Percentiles rank a stretch among this genome's conserved stretches.
These are phyloP conservation scores for Chrysomela aeneicollis DNA, from an alignment of 2,888 invertebrate genomes.

Conservation along the genomic window DNA sequence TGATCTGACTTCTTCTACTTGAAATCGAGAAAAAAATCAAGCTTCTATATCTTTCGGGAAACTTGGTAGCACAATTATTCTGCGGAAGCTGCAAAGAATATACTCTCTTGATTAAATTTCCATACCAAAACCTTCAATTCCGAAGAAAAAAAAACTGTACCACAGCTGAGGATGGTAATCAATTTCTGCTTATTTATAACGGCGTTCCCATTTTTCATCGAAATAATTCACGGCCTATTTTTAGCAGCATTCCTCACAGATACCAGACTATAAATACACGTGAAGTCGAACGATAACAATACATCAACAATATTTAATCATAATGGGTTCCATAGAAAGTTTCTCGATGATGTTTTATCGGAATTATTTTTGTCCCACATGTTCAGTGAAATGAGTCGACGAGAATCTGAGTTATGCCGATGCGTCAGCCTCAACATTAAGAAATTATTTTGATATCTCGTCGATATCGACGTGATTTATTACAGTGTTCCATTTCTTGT, in stretches of 20 bases:
- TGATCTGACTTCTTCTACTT: too few relatives aligned
- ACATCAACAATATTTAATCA: slow-evolving; percentile 4
- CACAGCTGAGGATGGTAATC: too few relatives aligned
- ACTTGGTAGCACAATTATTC: too few relatives aligned
- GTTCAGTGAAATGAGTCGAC: background rate
- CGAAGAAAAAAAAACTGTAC: too few relatives aligned
- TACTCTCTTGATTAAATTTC: too few relatives aligned
- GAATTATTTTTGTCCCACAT: slow-evolving; percentile 1
- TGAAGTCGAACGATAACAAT: background rate
- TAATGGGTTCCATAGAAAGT: slow-evolving; percentile 2
- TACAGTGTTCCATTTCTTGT: background rate
- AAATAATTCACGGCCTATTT: background rate
- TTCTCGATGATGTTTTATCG: background rate
- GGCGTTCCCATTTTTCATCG: background rate
- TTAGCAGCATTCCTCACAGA: slow-evolving; percentile 1
- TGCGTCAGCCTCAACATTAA: background rate
- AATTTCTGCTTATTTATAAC: too few relatives aligned
- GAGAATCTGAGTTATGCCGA: background rate
- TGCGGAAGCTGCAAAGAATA: too few relatives aligned
- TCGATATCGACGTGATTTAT: background rate
- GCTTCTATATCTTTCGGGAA: too few relatives aligned
- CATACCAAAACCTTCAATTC: too few relatives aligned
- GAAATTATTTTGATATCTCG: slow-evolving; percentile 1
- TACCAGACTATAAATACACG: background rate
- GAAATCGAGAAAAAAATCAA: too few relatives aligned